Percentiles rank a stretch among this genome's conserved stretches.
phyloP scores from a whole-genome alignment of 2,888 invertebrate genomes.

The Dinocampus coccinellae region DNA sequence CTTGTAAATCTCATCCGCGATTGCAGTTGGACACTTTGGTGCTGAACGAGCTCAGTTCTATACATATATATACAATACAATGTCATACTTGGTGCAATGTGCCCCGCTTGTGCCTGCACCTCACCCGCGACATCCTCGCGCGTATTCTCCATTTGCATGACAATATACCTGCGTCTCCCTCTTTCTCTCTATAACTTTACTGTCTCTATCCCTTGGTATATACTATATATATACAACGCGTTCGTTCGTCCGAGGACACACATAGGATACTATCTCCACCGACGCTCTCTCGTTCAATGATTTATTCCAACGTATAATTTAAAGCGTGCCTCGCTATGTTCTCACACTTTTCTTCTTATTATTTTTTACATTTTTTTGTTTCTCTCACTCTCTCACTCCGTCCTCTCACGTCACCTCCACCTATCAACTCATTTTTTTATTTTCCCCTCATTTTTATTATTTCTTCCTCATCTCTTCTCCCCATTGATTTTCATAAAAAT shows the following conservation, averaged over 20 bases:
- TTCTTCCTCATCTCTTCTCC: too few relatives aligned
- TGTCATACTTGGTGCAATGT: constrained; percentile 31
- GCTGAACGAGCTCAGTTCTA: constrained; percentile 39
- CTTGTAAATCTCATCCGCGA: constrained; percentile 44
- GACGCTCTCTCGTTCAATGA: constrained; percentile 41
- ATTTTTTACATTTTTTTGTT: too few relatives aligned
- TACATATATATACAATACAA: not conserved
- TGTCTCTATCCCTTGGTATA: not conserved
- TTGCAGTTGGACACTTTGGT: constrained; percentile 44
- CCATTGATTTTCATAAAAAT: constrained; percentile 43
- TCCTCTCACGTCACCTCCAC: too few relatives aligned
- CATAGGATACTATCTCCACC: constrained; percentile 36
- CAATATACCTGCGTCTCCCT: constrained; percentile 37
- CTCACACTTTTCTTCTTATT: not conserved
- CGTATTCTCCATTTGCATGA: constrained; percentile 43
- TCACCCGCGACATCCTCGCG: constrained; percentile 4
- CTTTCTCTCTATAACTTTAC: not conserved
- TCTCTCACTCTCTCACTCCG: too few relatives aligned
- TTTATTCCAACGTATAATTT: constrained; percentile 48
- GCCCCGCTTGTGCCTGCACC: not conserved
- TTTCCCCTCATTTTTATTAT: too few relatives aligned
- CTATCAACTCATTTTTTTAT: too few relatives aligned
- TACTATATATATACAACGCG: constrained; percentile 7
- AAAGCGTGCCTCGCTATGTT: constrained; percentile 9
- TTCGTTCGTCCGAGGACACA: constrained; percentile 41